These are phyloP conservation scores for Megaceryle maxima DNA, from an alignment of 2,113 vertebrate genomes.

Conservation along the genomic window DNA sequence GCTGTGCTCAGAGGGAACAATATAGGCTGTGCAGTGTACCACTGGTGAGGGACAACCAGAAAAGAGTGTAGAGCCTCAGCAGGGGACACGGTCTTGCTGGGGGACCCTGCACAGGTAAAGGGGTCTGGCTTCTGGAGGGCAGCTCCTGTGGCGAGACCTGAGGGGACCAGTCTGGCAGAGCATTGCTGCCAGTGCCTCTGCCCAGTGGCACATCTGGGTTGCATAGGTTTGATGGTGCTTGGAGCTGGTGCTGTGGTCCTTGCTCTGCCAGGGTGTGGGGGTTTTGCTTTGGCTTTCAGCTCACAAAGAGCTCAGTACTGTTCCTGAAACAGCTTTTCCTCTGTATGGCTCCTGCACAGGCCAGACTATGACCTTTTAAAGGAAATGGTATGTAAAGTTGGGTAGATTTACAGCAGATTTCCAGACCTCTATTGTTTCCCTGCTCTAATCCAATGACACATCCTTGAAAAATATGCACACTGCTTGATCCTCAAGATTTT, in stretches of 20 bases:
- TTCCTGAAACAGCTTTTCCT: background rate
- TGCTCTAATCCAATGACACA: background rate
- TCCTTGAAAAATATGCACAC: background rate
- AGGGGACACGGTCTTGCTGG: accelerated
- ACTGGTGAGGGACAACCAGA: accelerated
- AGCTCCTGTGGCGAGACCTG: background rate
- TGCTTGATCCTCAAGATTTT: background rate
- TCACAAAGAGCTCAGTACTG: background rate
- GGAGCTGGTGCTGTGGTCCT: background rate
- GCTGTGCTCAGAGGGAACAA: background rate
- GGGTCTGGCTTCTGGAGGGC: background rate
- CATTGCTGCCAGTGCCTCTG: accelerated
- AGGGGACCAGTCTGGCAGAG: background rate
- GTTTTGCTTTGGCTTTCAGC: background rate
- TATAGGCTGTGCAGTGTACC: accelerated
- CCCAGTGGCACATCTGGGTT: background rate
- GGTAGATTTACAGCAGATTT: background rate
- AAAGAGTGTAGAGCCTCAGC: background rate
- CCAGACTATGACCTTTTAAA: background rate
- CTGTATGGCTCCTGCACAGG: background rate
- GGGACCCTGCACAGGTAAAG: background rate
- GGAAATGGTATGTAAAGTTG: background rate
- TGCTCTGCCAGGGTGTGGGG: accelerated
- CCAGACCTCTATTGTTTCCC: background rate
- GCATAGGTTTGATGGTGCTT: background rate